Percentiles rank a stretch among this genome's conserved stretches.
These are phyloP conservation scores for Anarhynchus alexandrinus DNA, from an alignment of 2,113 vertebrate genomes.

Conservation along the genomic window DNA sequence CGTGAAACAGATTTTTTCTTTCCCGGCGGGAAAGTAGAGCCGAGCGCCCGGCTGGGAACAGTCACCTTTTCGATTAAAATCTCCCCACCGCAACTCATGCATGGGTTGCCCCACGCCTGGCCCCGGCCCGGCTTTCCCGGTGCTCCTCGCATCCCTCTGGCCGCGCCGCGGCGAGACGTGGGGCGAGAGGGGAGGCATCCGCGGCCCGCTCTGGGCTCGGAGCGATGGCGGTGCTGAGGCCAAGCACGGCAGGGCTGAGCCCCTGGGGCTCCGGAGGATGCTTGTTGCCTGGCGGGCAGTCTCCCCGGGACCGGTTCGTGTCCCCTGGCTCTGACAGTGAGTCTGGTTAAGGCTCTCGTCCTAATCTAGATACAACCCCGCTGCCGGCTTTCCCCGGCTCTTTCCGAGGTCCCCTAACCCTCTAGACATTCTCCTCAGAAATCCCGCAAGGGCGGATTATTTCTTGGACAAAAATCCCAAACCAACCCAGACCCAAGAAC, in stretches of 20 bases:
- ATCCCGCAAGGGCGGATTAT: not conserved
- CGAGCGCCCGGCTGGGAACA: not conserved
- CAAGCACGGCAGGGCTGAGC: not conserved
- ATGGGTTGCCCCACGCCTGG: not conserved
- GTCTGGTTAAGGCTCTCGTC: not conserved
- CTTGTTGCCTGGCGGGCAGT: not conserved
- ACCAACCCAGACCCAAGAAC: not conserved
- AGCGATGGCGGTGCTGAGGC: not conserved
- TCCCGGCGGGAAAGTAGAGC: not conserved
- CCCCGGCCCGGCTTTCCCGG: not conserved
- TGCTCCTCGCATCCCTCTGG: not conserved
- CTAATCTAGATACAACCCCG: not conserved
- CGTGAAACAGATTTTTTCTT: not conserved
- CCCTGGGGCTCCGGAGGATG: not conserved
- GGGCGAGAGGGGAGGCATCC: rapidly evolving
- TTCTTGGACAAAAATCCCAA: no score
- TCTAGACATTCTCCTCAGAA: not conserved
- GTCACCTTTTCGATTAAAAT: not conserved
- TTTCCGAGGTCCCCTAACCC: not conserved
- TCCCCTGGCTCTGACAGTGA: not conserved
- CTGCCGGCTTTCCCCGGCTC: rapidly evolving
- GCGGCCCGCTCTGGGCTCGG: rapidly evolving
- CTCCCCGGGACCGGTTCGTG: not conserved
- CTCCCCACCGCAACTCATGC: rapidly evolving
- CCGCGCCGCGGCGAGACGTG: not conserved